Conservation (phyloP, 2,888 invertebrate genomes). For the Ecdyonurus torrentis region DNA sequence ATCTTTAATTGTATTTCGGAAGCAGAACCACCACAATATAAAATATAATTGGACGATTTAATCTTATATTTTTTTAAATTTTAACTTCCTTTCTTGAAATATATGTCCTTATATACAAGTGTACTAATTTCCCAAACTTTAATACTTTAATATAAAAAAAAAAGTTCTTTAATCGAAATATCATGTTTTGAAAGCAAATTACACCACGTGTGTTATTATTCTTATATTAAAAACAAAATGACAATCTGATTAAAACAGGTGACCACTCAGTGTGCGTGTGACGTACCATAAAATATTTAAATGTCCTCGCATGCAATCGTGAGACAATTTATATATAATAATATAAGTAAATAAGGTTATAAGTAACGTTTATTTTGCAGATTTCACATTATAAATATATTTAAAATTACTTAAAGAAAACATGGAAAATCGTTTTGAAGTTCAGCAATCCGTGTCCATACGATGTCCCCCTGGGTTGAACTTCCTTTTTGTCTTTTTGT, state of each 20-base stretch:
- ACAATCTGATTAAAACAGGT: neutral
- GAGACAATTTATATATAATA: neutral
- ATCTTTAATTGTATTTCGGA: too few relatives aligned
- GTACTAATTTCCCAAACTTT: too few relatives aligned
- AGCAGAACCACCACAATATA: too few relatives aligned
- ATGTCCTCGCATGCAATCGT: neutral
- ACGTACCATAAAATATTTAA: too few relatives aligned
- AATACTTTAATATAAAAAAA: too few relatives aligned
- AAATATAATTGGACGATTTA: too few relatives aligned
- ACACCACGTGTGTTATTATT: neutral
- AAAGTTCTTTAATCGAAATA: neutral
- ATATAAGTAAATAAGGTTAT: neutral
- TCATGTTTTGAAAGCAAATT: neutral
- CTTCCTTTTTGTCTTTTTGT: too few relatives aligned
- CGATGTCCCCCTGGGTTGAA: neutral
- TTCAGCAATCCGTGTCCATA: neutral
- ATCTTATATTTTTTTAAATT: too few relatives aligned
- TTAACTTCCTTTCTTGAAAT: too few relatives aligned
- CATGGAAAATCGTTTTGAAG: constrained; percentile 1
- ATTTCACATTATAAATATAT: neutral
- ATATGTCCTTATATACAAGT: too few relatives aligned
- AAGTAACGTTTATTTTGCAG: too few relatives aligned
- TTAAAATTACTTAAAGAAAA: neutral
- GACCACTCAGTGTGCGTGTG: neutral
- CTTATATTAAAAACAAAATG: neutral